Conservation (phyloP, 2,888 invertebrate genomes). For the Incurvaria masculella region DNA sequence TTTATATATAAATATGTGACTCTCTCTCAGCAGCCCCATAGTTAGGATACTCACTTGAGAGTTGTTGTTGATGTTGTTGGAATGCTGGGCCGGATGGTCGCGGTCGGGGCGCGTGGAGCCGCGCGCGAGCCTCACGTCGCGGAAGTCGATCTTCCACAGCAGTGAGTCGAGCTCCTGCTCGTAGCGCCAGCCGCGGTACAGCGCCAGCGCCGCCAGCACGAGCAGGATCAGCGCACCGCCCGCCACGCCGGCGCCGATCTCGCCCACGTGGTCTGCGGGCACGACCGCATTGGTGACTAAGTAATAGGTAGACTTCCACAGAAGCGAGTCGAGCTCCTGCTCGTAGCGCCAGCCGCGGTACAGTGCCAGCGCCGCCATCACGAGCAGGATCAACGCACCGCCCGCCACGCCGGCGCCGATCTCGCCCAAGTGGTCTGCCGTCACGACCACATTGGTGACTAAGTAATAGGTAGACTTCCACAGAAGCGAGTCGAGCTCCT, state of each 20-base stretch:
- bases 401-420: constrained; percentile 80
- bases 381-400: constrained; percentile 66
- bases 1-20: too few relatives aligned
- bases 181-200: constrained; percentile 90
- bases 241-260: constrained; percentile 77
- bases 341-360: constrained; percentile 76
- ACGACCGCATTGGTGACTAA: neutral
- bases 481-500: constrained; percentile 85
- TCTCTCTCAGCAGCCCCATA: too few relatives aligned
- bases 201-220: constrained; percentile 68
- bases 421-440: constrained; percentile 74
- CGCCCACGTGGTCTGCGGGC: constrained; percentile 71
- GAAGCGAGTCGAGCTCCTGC: constrained; percentile 14
- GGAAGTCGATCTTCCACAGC: constrained; percentile 92
- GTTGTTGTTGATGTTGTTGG: neutral
- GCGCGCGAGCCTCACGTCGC: constrained; percentile 77
- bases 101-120: constrained; percentile 68
- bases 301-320: neutral
- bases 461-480: too few relatives aligned
- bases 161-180: constrained; percentile 91
- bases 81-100: constrained; percentile 63
- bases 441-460: neutral
- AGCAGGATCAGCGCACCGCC: constrained; percentile 72
- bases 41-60: neutral
- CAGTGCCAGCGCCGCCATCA: constrained; percentile 70